Evolutionary conservation across 2,113 vertebrate species (phyloP).

Genomic region (Tetrax tetrax): DNA sequence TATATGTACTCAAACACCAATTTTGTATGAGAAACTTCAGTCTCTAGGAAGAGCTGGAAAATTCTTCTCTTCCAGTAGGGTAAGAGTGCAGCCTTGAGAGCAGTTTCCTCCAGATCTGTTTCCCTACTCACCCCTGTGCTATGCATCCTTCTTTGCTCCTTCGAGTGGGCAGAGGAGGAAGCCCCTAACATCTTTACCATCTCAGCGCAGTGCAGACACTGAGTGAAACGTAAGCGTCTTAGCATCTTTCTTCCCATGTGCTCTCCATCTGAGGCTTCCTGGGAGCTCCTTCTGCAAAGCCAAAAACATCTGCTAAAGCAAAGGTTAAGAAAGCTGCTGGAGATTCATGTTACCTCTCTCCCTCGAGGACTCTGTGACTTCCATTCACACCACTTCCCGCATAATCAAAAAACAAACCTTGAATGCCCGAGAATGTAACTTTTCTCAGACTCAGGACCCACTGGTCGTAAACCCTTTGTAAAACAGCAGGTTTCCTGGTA

Average conservation of each 20-base stretch:
- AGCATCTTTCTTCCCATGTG: not conserved
- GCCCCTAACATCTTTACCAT: not conserved
- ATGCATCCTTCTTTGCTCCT: not conserved
- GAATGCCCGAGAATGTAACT: slow-evolving; percentile 10
- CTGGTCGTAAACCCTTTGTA: slow-evolving; percentile 39
- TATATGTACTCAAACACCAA: not conserved
- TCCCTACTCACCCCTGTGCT: not conserved
- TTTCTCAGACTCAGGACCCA: slow-evolving; percentile 12
- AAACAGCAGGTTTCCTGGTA: slow-evolving; percentile 56
- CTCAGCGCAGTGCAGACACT: not conserved
- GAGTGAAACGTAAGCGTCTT: not conserved
- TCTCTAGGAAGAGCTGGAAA: not conserved
- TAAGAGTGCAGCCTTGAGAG: not conserved
- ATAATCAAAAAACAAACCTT: slow-evolving; percentile 46
- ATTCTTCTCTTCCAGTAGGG: not conserved
- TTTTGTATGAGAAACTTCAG: not conserved
- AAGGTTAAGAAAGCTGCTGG: slow-evolving; percentile 53
- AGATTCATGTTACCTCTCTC: slow-evolving; percentile 17
- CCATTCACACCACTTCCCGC: not conserved
- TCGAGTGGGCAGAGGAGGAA: not conserved
- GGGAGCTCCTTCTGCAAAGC: not conserved
- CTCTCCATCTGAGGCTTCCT: slow-evolving; percentile 34
- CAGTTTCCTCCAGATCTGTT: not conserved
- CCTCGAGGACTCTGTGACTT: not conserved
- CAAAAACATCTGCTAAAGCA: slow-evolving; percentile 57